Evolutionary conservation across 2,888 invertebrate species (phyloP).

Genomic region (Ptychoptera albimana): DNA sequence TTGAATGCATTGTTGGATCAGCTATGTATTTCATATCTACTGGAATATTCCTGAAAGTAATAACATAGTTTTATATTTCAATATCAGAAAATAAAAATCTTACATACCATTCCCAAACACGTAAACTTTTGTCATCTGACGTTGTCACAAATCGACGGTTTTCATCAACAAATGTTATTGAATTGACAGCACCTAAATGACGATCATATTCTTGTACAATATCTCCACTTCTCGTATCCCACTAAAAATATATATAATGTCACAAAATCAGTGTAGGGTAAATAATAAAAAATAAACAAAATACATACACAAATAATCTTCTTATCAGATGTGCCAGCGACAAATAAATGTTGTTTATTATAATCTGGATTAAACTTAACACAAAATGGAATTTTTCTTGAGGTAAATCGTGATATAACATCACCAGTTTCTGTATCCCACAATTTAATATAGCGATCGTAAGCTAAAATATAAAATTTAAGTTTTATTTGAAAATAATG

Average conservation of each 20-base stretch:
- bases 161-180: conserved; percentile 98
- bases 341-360: conserved; percentile 93
- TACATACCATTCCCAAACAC: conserved; percentile 94
- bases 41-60: conserved; percentile 52
- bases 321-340: conserved; percentile 97
- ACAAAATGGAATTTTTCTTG: conserved; percentile 94
- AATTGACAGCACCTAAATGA: conserved; percentile 96
- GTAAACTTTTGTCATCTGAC: conserved; percentile 94
- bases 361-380: conserved; percentile 95
- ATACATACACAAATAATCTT: conserved; percentile 92
- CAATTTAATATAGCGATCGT: conserved; percentile 92
- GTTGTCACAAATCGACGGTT: conserved; percentile 96
- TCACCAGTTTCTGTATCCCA: conserved; percentile 98
- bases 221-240: conserved; percentile 91
- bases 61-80: too few relatives aligned
- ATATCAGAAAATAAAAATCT: neutral
- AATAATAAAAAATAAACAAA: conserved; percentile 3
- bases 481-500: neutral
- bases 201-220: conserved; percentile 97
- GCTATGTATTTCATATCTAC: conserved; percentile 99
- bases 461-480: conserved; percentile 37
- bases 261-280: neutral
- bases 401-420: conserved; percentile 76
- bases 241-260: conserved; percentile 32
- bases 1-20: conserved; percentile 98